Base-by-base conservation (phyloP, 1,140 invertebrate species). In the Scaptodrosophila lebanonensis region DNA sequence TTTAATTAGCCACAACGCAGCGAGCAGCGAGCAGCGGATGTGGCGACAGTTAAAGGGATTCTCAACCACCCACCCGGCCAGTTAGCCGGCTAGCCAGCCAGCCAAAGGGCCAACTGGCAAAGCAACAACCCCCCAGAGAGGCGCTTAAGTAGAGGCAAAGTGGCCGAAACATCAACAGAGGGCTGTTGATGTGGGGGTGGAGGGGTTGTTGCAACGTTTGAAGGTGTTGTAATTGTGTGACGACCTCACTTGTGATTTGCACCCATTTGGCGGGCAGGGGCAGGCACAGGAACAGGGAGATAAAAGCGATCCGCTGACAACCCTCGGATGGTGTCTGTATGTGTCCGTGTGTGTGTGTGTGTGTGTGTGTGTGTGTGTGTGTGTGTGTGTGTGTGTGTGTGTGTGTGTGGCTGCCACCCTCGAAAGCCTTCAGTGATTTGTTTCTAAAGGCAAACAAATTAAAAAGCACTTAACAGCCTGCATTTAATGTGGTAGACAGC, bases 381-480 rank as follows among this genome's bases (percentile, higher is more conserved):
- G n/a, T n/a, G n/a, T n/a, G n/a, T n/a, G 8, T 25, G 3, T 25
- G 22, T 25, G n/a, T n/a, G n/a, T n/a, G n/a, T n/a, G n/a, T n/a
- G n/a, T n/a, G n/a, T n/a, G n/a, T n/a, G n/a, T n/a, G 22, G 22
- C 22, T 25, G 22, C 3, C 3, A 25, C 3, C 22, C 3, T 3
- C 38, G 45, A 32, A 57, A 32, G 16, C 12, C 44, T 43, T 38
- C 45, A 63, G 65, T 35, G 29, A n/a, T 30, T 59, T 15, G 60
- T 54, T 64, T 64, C 54, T 49, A 60, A 57, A 65, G 71, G 56
- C 75, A 79, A 77, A 77, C 73, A 77, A 77, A 77, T 79, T 79
- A 79, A 79, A 79, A 79, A 79, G 75, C 73, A 79, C 73, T 79
- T 79, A 79, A 73, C 75, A 54, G 44, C n/a, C n/a, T n/a, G n/a